Percentiles rank a stretch among this genome's conserved stretches.
These are phyloP conservation scores for Abramis brama DNA, from an alignment of 2,113 vertebrate genomes.

Conservation along the genomic window DNA sequence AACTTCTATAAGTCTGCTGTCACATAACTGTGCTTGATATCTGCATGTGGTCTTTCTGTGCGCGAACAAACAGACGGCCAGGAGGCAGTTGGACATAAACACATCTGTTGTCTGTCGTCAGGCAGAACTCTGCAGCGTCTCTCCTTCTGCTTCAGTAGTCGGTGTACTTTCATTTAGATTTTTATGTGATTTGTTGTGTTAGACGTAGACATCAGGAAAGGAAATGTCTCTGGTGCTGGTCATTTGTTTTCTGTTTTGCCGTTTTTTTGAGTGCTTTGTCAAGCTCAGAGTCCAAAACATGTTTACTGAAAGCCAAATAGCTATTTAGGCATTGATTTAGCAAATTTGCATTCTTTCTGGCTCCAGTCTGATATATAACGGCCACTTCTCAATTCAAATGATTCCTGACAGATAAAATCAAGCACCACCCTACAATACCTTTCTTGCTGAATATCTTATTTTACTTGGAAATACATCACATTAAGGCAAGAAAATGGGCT, in stretches of 20 bases:
- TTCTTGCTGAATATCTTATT: neutral
- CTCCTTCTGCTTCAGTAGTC: slow-evolving; percentile 14
- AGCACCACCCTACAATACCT: neutral
- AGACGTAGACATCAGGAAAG: neutral
- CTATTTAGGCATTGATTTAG: neutral
- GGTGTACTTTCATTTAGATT: neutral
- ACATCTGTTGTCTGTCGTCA: slow-evolving; percentile 23
- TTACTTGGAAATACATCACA: neutral
- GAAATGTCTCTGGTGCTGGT: neutral
- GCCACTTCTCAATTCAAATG: neutral
- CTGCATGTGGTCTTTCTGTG: slow-evolving; percentile 33
- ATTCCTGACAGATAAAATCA: neutral
- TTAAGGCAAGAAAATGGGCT: neutral
- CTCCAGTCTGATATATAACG: neutral
- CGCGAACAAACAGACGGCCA: slow-evolving; percentile 38
- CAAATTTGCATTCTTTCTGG: neutral
- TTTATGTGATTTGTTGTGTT: neutral
- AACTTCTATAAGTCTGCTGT: neutral
- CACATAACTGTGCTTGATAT: neutral
- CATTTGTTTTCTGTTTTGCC: neutral
- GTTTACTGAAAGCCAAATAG: neutral
- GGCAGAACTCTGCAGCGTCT: slow-evolving; percentile 18
- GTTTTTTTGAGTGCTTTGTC: neutral
- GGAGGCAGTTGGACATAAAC: slow-evolving; percentile 26
- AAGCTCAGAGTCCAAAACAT: neutral